phyloP scores from a whole-genome alignment of 2,888 invertebrate genomes.

The Ypsolopha sequella region DNA sequence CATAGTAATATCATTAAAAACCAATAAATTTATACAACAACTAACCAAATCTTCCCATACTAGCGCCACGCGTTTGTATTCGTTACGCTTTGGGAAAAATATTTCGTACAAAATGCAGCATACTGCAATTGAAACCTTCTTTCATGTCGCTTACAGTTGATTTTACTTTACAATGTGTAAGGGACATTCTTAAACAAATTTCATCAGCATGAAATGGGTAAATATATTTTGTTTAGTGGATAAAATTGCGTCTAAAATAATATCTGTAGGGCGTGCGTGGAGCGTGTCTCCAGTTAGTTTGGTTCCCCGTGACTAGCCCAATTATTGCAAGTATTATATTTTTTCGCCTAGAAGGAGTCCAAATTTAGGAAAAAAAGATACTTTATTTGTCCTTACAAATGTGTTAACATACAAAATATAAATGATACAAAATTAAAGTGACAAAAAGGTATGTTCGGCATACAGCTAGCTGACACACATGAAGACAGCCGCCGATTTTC shows the following conservation, averaged over 20 bases:
- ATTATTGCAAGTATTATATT: slow-evolving; percentile 22
- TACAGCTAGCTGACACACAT: too few species aligned
- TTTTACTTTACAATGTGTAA: neutral
- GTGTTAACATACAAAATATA: too few species aligned
- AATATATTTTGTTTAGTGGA: slow-evolving; percentile 25
- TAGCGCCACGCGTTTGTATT: neutral
- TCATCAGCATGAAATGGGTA: slow-evolving; percentile 51
- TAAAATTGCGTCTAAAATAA: slow-evolving; percentile 35
- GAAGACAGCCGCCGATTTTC: too few species aligned
- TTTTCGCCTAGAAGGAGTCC: neutral
- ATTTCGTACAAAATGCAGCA: neutral
- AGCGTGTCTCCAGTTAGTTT: slow-evolving; percentile 47
- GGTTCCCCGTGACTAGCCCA: slow-evolving; percentile 47
- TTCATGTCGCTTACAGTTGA: neutral
- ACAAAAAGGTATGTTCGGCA: too few species aligned
- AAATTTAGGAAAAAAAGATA: too few species aligned
- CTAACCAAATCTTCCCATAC: neutral
- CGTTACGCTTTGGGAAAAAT: neutral
- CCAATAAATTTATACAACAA: neutral
- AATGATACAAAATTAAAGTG: too few species aligned
- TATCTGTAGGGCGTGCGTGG: slow-evolving; percentile 2
- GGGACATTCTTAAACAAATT: slow-evolving; percentile 17
- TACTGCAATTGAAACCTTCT: neutral
- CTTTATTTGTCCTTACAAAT: too few species aligned
- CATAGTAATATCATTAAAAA: neutral